Evolutionary conservation across 1,140 invertebrate species (phyloP).

Genomic region (Hestina assimilis): DNA sequence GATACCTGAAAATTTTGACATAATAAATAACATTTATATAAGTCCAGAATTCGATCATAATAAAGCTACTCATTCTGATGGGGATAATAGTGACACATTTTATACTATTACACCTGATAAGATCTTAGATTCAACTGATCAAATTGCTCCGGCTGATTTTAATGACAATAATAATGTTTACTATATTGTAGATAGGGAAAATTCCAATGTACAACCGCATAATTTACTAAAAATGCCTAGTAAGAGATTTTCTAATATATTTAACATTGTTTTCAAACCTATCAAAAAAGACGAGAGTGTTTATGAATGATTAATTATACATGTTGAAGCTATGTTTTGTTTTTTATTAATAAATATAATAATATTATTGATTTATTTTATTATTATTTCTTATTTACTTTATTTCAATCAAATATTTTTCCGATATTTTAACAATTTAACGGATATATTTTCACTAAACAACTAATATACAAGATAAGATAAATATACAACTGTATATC

Average conservation of each 20-base stretch:
- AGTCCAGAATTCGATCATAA: background rate
- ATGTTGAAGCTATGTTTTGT: background rate
- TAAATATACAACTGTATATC: too few relatives aligned
- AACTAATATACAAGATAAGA: too few relatives aligned
- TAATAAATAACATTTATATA: conserved; percentile 22
- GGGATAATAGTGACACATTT: background rate
- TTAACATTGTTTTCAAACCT: conserved; percentile 41
- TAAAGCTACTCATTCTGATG: background rate
- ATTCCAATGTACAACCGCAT: conserved; percentile 14
- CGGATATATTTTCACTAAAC: too few relatives aligned
- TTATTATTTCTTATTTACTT: background rate
- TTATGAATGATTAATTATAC: conserved; percentile 36
- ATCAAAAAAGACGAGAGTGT: conserved; percentile 31
- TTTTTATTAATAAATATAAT: background rate
- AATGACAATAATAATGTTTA: conserved; percentile 2
- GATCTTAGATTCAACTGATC: background rate
- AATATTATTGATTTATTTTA: background rate
- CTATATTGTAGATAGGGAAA: conserved; percentile 13
- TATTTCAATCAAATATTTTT: too few relatives aligned
- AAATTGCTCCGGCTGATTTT: background rate
- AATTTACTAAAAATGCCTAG: conserved; percentile 12
- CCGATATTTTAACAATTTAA: too few relatives aligned
- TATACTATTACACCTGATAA: background rate
- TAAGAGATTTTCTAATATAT: conserved; percentile 34
- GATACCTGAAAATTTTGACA: conserved; percentile 11